These are phyloP conservation scores for Protosalanx chinensis DNA, from an alignment of 2,797 vertebrate genomes.

Conservation along the genomic window DNA sequence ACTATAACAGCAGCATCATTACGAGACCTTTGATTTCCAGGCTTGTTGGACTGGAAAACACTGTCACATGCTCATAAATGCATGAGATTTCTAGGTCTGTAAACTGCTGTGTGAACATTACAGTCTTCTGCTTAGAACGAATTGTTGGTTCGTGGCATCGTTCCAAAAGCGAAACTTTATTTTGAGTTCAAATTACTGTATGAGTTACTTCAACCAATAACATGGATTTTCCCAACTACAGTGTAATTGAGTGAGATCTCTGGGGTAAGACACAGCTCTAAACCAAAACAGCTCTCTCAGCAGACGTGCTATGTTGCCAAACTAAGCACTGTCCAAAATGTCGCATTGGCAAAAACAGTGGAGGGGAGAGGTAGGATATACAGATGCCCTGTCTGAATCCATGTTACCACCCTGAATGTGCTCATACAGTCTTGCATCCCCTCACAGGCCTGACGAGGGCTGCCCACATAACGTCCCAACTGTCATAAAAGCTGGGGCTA, in stretches of 20 bases:
- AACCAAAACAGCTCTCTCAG: slow-evolving; percentile 53
- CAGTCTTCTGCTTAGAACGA: slow-evolving; percentile 40
- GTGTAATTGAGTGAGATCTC: slow-evolving; percentile 57
- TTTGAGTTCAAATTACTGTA: slow-evolving; percentile 33
- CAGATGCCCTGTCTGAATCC: slow-evolving; percentile 50
- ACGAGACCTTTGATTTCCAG: slow-evolving; percentile 45
- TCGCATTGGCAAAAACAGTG: slow-evolving; percentile 39
- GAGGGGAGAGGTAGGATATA: slow-evolving; percentile 42
- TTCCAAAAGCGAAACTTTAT: slow-evolving; percentile 43
- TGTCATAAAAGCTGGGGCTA: slow-evolving; percentile 36
- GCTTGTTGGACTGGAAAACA: slow-evolving; percentile 29
- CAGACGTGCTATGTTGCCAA: slow-evolving; percentile 7
- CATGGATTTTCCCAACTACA: slow-evolving; percentile 41
- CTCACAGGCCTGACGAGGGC: slow-evolving; percentile 40
- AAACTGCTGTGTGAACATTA: slow-evolving; percentile 42
- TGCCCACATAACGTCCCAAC: slow-evolving; percentile 40
- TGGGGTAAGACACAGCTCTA: slow-evolving; percentile 48
- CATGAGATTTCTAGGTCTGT: slow-evolving; percentile 36
- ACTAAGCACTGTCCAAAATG: slow-evolving; percentile 13
- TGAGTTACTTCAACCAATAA: slow-evolving; percentile 35
- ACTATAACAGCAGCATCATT: slow-evolving; percentile 42
- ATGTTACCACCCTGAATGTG: slow-evolving; percentile 43
- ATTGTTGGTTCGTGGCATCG: slow-evolving; percentile 28
- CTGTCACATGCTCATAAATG: slow-evolving; percentile 29
- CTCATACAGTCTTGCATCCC: slow-evolving; percentile 30